Evolutionary conservation across 2,797 vertebrate species (phyloP), one percentile per base, ranked within the genome.

Genomic region (Lagocephalus sceleratus): DNA sequence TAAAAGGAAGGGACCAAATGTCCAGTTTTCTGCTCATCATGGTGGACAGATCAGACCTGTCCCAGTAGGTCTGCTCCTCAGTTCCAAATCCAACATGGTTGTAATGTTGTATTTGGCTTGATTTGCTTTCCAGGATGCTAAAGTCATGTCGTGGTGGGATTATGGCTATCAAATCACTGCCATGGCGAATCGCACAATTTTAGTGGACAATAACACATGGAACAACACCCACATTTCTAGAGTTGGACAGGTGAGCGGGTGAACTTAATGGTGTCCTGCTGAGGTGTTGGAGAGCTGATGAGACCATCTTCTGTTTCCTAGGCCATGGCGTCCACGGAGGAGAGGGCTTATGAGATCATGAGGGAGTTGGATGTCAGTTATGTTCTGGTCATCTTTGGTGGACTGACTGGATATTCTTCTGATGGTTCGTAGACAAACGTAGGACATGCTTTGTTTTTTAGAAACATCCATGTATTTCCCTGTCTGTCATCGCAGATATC

Each of bases 121-220:
- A 50, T 9, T 48, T 63, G 39, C 64, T 29, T 41, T 53, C 54
- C 63, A 99, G 97, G 97, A 99, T 66, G 95, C 97, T 1, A 99
- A 99, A 75, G 96, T 99, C 65, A 99, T 99, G 97, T 99, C 97
- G 0, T 99, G 97, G 97, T 99, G 97, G 97, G 97, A 99, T 90
- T 99, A 99, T 1, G 97, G 97, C 1, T 99, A 99, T 78, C 97
- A 99, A 84, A 99, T 99, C 69, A 99, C 97, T 0, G 97, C 97
- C 21, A 99, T 99, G 97, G 97, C 97, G 12, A 99, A 99, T 82
- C 91, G 97, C 68, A 99, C 97, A 1, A 99, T 99, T 82, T 82
- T 99, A 60, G 97, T 99, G 61, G 97, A 99, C 82, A 99, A 99
- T 82, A 99, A 99, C 85, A 99, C 97, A 0, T 99, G 97, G 97